Evolutionary conservation across 2,113 vertebrate species (phyloP), one percentile per base, ranked within the genome.

Genomic region (Channa maculata): DNA sequence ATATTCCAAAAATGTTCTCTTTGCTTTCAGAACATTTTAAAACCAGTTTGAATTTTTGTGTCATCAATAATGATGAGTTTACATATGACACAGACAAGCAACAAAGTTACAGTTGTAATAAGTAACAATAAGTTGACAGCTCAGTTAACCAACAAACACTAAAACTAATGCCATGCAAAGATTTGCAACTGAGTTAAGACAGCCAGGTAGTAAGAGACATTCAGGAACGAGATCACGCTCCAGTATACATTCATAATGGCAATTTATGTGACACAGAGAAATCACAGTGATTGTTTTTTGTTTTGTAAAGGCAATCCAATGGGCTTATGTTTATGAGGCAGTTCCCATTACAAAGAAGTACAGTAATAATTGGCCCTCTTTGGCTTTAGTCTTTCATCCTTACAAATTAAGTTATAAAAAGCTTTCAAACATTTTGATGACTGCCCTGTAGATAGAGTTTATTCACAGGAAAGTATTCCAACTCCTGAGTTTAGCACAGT

Each of bases 271-370:
- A 71, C 38, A 54, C 38, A 46, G 50, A 65, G 74, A 83, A 72
- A 81, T 91, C 90, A 90, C 88, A 93, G 91, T 92, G 86, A 80
- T 71, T 90, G 59, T 57, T 75, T 80, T 62, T 63, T 75, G 63
- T 73, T 84, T 65, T 46, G 46, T 78, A 80, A 89, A 89, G 89
- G 84, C 64, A 77, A 69, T 83, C 50, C 54, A 76, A 77, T 78
- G 33, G 44, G 55, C 36, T 59, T 76, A 68, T 70, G 77, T 33
- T 72, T 66, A 66, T 71, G 44, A 79, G 71, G 80, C 73, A 76
- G 71, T 65, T 82, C 50, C 55, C 49, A 64, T 39, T 44, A 67
- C 13, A 71, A 82, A 71, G 64, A 15, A 59, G 51, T 53, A 66
- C 57, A 60, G 58, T 65, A 44, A 59, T 51, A 79, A 48, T 62